Base-by-base conservation (phyloP, 1,140 invertebrate genomes). In the Zelostemma sp. region DNA sequence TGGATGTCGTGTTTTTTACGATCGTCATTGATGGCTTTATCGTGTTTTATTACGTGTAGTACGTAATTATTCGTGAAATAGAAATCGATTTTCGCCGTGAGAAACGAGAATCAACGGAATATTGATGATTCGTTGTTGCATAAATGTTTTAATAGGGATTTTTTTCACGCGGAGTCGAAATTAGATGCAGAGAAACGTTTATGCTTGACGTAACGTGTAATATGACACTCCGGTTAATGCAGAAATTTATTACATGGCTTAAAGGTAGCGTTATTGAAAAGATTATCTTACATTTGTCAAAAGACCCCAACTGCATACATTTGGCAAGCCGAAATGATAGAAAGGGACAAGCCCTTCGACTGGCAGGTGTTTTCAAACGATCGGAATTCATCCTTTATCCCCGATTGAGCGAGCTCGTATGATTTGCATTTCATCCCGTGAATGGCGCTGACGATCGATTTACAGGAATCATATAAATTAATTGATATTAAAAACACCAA, bases 371-470 rank as follows among this genome's bases (percentile, higher is more conserved):
- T 69, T 69, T 64, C 51, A 56, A 53, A 33, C 58, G 57, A 68
- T 57, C 25, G 28, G 14, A 60, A 58, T 58, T 38, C 66, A 62
- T 54, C 65, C 65, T 68, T 62, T 57, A 62, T 58, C 43, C 59
- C 45, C 33, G 28, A 9, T n/a, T 40, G 57, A 49, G 31, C 14
- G 28, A 48, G 51, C 58, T 70, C 62, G 54, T 65, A 62, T 59
- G 60, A 70, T 70, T 70, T 70, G 68, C 68, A 70, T 70, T 70
- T 70, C 65, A 70, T 70, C 65, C 56, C 62, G 41, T 11, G 15
- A 38, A 11, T 38, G 15, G 60, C 51, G 57, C 61, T 54, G 48
- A 21, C 49, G 54, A 62, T 65, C 68, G 61, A 64, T 69, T 25
- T 3, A 25, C 8, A 8, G 21, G 3, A 8, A 25, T 25, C 21